Evolutionary conservation across 1,140 invertebrate species (phyloP), one percentile per base, ranked within the genome.

Genomic region (Pomacea maculata): DNA sequence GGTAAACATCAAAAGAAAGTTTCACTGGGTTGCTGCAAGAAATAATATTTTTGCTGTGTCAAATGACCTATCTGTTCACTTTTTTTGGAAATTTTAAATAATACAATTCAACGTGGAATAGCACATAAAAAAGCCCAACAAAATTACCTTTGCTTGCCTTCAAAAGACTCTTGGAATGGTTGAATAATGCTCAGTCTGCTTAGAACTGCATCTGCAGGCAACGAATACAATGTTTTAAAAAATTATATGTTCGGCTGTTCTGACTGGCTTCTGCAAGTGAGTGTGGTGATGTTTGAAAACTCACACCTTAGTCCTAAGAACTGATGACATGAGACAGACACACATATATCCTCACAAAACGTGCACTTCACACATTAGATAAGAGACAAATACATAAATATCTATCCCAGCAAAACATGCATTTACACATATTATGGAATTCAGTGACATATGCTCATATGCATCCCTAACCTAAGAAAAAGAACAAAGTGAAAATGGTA

Each of bases 1-100:
- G 78, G 79, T 85, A 86, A 29, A 89, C 87, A 87, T 89, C 86
- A 84, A 84, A 89, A 8, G 81, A 67, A 25, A 87, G 77, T 70
- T 81, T 83, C 17, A 75, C 61, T 17, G 7, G 25, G 25, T 81
- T 54, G 21, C n/a, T 25, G 29, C 68, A 75, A 17, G 10, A 21
- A 76, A 10, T 61, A 21, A 76, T 9, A 64, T 76, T 61, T 61
- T 34, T n/a, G 3, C 15, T 21, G 57, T 15, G 4, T 64, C 61
- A 76, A 1, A 21, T 52, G 1, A 76, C 3, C 61, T 76, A 34
- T 61, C 15, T 57, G 57, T 75, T 21, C 21, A 45, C 17, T 45
- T 45, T 45, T 45, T 45, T 45, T 4, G 2, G 34, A 45, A 45
- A 45, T 45, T 45, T 6, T 45, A 6, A 45, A 76, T 25, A 52